These are phyloP conservation scores for Hippocampus zosterae DNA, from an alignment of 2,113 vertebrate species.

Conservation along the genomic window DNA sequence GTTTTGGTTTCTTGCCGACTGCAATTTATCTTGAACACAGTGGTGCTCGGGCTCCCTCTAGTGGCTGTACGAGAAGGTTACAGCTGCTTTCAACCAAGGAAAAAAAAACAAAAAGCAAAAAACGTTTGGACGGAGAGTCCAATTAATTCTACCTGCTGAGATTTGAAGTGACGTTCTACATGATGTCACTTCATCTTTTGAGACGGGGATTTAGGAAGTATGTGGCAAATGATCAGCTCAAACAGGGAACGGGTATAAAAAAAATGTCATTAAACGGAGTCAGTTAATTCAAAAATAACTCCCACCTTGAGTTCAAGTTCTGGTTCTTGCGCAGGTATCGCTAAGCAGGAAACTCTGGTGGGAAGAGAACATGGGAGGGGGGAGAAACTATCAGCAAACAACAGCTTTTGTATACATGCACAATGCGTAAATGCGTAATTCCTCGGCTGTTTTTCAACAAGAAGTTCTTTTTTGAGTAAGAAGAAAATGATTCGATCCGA, in stretches of 20 bases:
- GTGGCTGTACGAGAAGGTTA: conserved; percentile 4
- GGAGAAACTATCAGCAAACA: not conserved
- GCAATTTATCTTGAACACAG: not conserved
- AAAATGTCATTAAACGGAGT: not conserved
- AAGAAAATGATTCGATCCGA: not conserved
- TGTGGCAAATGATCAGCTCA: too few relatives aligned
- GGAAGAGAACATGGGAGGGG: conserved; percentile 14
- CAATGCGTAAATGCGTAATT: too few relatives aligned
- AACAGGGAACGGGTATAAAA: too few relatives aligned
- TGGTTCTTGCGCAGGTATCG: conserved; percentile 12
- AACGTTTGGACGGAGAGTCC: too few relatives aligned
- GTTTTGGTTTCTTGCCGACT: not conserved
- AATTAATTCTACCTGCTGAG: too few relatives aligned
- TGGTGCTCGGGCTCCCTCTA: conserved; percentile 34
- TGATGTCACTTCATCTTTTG: not conserved
- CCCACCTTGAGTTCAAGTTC: conserved; percentile 41
- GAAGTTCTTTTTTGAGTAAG: not conserved
- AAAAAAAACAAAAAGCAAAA: too few relatives aligned
- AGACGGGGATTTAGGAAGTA: too few relatives aligned
- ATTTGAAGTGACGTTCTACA: too few relatives aligned
- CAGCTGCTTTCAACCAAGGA: not conserved
- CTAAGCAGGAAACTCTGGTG: conserved; percentile 31
- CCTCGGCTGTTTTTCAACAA: not conserved
- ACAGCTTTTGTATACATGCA: too few relatives aligned
- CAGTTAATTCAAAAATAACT: not conserved